Percentiles rank a stretch among this genome's conserved stretches.
Conservation (phyloP, 2,888 invertebrate species). For the Glaucopsyche alexis region DNA sequence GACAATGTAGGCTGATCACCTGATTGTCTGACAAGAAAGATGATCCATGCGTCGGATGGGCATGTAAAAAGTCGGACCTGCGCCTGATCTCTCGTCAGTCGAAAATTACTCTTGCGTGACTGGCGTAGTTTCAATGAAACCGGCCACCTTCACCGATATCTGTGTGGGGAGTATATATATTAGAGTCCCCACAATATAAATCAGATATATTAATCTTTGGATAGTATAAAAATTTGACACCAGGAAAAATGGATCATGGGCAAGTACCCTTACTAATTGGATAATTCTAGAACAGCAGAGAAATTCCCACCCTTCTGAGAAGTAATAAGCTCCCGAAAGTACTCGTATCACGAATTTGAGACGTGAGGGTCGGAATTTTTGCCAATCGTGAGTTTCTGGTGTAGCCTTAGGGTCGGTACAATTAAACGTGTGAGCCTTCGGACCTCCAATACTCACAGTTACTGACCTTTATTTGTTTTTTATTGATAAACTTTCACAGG, state of each 20-base stretch:
- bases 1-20: too few species aligned
- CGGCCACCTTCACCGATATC: too few species aligned
- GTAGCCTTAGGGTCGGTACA: constrained; percentile 39
- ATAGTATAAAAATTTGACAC: background rate
- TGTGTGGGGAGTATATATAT: too few species aligned
- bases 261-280: constrained; percentile 15
- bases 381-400: constrained; percentile 37
- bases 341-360: constrained; percentile 42
- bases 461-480: constrained; percentile 23
- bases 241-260: background rate
- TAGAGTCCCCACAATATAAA: too few species aligned
- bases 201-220: background rate
- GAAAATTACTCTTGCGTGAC: too few species aligned
- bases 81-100: too few species aligned
- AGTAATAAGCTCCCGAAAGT: constrained; percentile 36
- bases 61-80: too few species aligned
- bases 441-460: constrained; percentile 14
- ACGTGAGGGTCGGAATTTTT: constrained; percentile 46
- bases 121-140: too few species aligned
- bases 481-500: constrained; percentile 1
- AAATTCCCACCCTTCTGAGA: constrained; percentile 26
- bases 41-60: too few species aligned
- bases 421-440: constrained; percentile 38
- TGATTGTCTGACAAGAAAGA: too few species aligned
- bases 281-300: constrained; percentile 18